Conservation (phyloP, 2,113 vertebrate species). For the Vidua macroura region DNA sequence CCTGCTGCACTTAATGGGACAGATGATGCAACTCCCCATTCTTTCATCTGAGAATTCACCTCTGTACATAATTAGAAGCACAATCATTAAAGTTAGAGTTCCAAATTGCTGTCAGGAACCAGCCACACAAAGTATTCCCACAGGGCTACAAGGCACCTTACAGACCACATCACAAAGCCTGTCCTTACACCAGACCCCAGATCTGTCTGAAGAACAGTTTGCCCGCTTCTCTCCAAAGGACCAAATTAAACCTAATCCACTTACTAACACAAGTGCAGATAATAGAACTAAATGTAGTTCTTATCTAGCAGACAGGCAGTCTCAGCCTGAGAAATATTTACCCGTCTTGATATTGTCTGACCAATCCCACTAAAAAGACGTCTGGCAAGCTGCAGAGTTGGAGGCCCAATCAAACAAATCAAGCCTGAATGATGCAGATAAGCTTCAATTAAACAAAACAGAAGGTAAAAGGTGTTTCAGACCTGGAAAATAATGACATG, state of each 20-base stretch:
- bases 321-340: background rate
- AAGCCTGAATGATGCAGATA: background rate
- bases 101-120: constrained; percentile 14
- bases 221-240: background rate
- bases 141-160: background rate
- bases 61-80: constrained; percentile 3
- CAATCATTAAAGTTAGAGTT: background rate
- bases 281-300: constrained; percentile 8
- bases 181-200: constrained; percentile 14
- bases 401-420: background rate
- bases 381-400: background rate
- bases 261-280: background rate
- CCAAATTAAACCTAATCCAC: constrained; percentile 10
- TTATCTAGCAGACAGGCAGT: constrained; percentile 9
- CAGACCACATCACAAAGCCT: background rate
- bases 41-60: background rate
- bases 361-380: background rate
- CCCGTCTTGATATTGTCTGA: background rate
- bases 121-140: constrained; percentile 11
- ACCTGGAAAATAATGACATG: background rate
- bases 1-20: background rate
- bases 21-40: background rate
- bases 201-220: background rate
- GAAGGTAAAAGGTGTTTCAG: background rate
- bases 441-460: background rate